Conservation (phyloP, 2,797 vertebrate genomes). For the Balearica regulorum region DNA sequence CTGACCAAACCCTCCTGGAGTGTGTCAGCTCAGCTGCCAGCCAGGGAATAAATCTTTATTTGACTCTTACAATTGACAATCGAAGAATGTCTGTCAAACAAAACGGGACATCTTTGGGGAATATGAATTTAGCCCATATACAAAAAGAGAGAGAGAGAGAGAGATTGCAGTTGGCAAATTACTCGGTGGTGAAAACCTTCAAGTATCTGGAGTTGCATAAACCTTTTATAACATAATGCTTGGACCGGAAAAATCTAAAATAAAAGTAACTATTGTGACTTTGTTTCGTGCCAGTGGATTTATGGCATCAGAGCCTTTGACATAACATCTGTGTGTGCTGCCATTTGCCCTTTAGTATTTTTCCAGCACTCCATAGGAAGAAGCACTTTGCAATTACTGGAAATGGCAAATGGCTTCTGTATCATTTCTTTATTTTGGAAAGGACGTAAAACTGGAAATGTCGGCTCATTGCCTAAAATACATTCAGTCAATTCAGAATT, state of each 20-base stretch:
- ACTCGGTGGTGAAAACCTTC: background rate
- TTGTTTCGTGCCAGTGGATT: slow-evolving; percentile 17
- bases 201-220: background rate
- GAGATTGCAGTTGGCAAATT: background rate
- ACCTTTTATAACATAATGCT: background rate
- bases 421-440: slow-evolving; percentile 35
- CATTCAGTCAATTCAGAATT: background rate
- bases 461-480: background rate
- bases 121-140: background rate
- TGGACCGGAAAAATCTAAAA: slow-evolving; percentile 30
- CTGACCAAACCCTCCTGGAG: background rate
- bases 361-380: slow-evolving; percentile 49
- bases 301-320: background rate
- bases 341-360: slow-evolving; percentile 49
- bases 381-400: slow-evolving; percentile 53
- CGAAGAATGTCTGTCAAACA: background rate
- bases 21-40: background rate
- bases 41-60: background rate
- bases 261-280: background rate
- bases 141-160: background rate
- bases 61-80: background rate
- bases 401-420: slow-evolving; percentile 34
- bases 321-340: background rate
- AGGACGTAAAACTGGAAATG: background rate
- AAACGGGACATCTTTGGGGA: background rate